These are phyloP conservation scores for Falcaria lacertinaria DNA, from an alignment of 2,888 invertebrate species.

Conservation along the genomic window DNA sequence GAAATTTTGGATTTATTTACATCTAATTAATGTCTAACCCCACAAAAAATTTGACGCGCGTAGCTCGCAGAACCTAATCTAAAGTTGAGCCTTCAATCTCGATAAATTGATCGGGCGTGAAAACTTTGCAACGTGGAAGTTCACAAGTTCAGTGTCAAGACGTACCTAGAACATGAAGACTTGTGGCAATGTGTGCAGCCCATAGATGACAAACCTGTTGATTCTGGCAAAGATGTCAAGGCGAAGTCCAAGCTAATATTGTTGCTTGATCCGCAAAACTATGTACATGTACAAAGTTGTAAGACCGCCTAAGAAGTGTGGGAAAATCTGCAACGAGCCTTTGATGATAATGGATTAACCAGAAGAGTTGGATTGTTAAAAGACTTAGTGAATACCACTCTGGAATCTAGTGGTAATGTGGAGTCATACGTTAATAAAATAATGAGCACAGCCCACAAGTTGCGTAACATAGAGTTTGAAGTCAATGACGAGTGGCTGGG, in stretches of 20 bases:
- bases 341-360: slow-evolving; percentile 12
- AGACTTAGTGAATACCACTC: slow-evolving; percentile 6
- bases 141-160: not conserved
- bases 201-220: not conserved
- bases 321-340: slow-evolving; percentile 8
- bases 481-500: not conserved
- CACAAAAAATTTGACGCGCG: no score
- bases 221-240: not conserved
- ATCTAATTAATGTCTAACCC: no score
- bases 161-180: not conserved
- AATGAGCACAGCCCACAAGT: not conserved
- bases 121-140: not conserved
- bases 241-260: slow-evolving; percentile 12
- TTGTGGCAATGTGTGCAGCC: not conserved
- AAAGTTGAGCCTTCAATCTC: no score
- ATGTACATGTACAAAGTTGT: slow-evolving; percentile 15
- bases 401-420: slow-evolving; percentile 8
- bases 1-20: no score
- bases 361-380: slow-evolving; percentile 13
- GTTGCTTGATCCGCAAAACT: slow-evolving; percentile 11
- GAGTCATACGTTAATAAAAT: slow-evolving; percentile 12
- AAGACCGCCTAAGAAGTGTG: no score
- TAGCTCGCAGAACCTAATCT: no score
- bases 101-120: not conserved
- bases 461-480: not conserved